Evolutionary conservation across 2,888 invertebrate species (phyloP).

Genomic region (Suillia variegata): DNA sequence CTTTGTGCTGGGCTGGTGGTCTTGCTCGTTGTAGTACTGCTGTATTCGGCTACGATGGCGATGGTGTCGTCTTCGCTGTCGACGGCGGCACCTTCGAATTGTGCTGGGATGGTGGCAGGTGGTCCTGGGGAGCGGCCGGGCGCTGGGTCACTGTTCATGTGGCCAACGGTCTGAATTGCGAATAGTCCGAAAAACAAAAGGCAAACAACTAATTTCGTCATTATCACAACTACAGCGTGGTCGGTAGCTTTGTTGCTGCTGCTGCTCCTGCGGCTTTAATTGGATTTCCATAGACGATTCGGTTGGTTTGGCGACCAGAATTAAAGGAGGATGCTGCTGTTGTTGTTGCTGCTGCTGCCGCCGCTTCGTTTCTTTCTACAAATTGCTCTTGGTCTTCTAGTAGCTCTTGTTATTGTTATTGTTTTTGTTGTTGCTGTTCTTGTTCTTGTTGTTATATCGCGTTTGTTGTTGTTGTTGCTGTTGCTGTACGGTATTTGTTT

Average conservation of each 20-base stretch:
- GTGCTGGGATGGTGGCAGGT: conserved; percentile 48
- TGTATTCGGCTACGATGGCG: neutral
- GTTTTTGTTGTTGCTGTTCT: neutral
- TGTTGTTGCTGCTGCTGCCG: neutral
- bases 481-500: neutral
- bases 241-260: conserved; percentile 21
- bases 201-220: conserved; percentile 47
- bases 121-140: conserved; percentile 72
- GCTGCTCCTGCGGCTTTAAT: conserved; percentile 25
- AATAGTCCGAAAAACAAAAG: conserved; percentile 45
- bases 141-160: conserved; percentile 69
- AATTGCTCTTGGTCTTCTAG: neutral
- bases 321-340: conserved; percentile 5
- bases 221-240: conserved; percentile 43
- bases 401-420: conserved; percentile 9
- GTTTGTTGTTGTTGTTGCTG: neutral
- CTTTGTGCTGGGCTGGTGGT: conserved; percentile 2
- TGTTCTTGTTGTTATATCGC: conserved; percentile 8
- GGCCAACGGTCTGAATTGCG: conserved; percentile 50
- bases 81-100: neutral
- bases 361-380: too few relatives aligned
- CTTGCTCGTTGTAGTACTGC: conserved; percentile 1
- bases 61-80: neutral
- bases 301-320: conserved; percentile 1
- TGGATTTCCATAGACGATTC: conserved; percentile 39